Base-by-base conservation (phyloP, 2,113 vertebrate genomes). In the Sinocyclocheilus grahami region DNA sequence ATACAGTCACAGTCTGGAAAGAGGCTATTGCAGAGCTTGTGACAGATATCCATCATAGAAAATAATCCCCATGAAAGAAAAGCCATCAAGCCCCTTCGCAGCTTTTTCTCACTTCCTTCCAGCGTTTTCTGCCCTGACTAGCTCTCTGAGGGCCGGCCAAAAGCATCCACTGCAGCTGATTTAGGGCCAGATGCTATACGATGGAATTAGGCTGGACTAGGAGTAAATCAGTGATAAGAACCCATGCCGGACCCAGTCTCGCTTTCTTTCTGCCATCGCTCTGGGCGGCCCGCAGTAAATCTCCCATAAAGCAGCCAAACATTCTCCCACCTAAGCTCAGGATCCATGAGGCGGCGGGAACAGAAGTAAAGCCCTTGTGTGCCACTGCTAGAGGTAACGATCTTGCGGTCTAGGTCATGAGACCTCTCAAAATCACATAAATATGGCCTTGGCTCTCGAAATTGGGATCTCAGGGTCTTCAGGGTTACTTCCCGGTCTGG, bases 131-230 rank as follows among this genome's bases (percentile, higher is more conserved):
- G 24, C 48, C 4, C 10, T 0, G 27, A n/a, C 77, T 22, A 30
- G 16, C 42, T 63, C 80, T 67, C 60, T 1, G 65, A 72, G 81
- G 46, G 48, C 46, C 30, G 83, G 82, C 30, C 37, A 53, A 58
- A 42, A 4, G 83, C 67, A 30, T 76, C 86, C 63, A 72, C 37
- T 24, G 78, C 58, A 22, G 78, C 86, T 92, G 92, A 94, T 94
- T 92, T 92, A 93, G 75, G 89, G 89, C 79, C 82, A 85, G 83
- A 67, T 46, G 85, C 85, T 85, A 87, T 85, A 90, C 87, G 89
- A 91, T 86, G 85, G 88, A 92, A 87, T 90, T 87, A 76, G 87
- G 82, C 16, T 4, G 82, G 46, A 76, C 83, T 67, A 39, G 82
- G 77, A 80, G 87, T 90, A 90, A 91, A 91, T 91, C 91, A 89